Evolutionary conservation across 2,113 vertebrate genomes (phyloP), one percentile per base, ranked within the genome.

Genomic region (Coracopsis vasa): DNA sequence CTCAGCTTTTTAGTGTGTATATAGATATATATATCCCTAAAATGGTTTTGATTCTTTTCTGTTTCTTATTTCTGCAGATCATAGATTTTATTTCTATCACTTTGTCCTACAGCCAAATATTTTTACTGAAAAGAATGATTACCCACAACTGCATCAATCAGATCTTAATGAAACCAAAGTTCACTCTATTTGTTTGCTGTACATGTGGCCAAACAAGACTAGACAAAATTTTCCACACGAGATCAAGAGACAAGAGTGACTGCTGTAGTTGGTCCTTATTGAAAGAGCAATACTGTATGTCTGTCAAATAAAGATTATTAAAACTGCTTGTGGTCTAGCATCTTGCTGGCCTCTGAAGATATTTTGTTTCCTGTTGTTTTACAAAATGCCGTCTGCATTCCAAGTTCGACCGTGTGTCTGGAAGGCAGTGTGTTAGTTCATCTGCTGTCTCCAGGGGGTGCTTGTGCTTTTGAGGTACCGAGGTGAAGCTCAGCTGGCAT

Each of bases 351-450:
- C 71, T 80, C 37, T 35, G 23, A 83, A 78, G 60, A 37, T 27
- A 7, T 24, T 75, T 72, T 51, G 4, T 65, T 85, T 72, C 16
- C 20, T 51, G 27, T 56, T 65, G 27, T 74, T 91, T 81, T 65
- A 19, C 23, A 25, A 56, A 92, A 74, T 70, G 11, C 16, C 13
- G 3, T 37, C 0, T 0, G 14, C 51, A 51, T 70, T 70, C 23
- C 41, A 78, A 15, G 35, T 72, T 14, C 31, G 58, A 50, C 48
- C 11, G 2, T 1, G 0, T 0, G 0, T 41, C 16, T 42, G 3
- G n/a, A 86, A 53, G 35, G 44, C 37, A 23, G 2, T 3, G 24
- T 39, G 27, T 39, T 62, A n/a, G 31, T 33, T 65, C 45, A 39
- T 12, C 16, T 71, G 14, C 54, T 29, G 0, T 74, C 62, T 70